Conservation (phyloP, 1,140 invertebrate species). For the Oppia nitens region DNA sequence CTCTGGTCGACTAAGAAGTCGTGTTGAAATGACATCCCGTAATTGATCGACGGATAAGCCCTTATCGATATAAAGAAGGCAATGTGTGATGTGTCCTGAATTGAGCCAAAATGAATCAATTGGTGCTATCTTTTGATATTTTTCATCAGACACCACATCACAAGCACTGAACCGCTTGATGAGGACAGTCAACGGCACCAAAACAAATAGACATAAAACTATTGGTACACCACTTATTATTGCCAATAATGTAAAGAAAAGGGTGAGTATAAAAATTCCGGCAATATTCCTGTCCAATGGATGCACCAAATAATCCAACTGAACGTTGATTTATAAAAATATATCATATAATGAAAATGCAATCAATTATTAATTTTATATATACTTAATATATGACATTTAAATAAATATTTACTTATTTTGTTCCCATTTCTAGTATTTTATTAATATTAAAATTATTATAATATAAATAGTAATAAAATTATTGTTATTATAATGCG, state of each 20-base stretch:
- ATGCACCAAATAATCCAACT: constrained; percentile 23
- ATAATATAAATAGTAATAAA: no score
- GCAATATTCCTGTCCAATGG: constrained; percentile 32
- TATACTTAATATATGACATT: no score
- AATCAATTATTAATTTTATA: no score
- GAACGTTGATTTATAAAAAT: no score
- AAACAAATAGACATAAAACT: constrained; percentile 22
- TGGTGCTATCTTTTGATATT: constrained; percentile 3
- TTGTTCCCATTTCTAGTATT: no score
- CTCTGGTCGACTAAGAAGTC: constrained; percentile 11
- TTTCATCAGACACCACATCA: background rate
- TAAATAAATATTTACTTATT: no score
- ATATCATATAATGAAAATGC: no score
- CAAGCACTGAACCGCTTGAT: constrained; percentile 18
- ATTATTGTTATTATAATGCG: no score
- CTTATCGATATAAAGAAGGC: constrained; percentile 10
- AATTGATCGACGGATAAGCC: constrained; percentile 14
- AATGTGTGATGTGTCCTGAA: background rate
- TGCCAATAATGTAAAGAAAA: constrained; percentile 28
- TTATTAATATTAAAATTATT: no score
- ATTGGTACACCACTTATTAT: constrained; percentile 26
- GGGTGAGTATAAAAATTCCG: constrained; percentile 26
- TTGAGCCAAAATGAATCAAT: constrained; percentile 14
- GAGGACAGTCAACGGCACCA: constrained; percentile 25
- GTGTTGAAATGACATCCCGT: constrained; percentile 11